phyloP scores from a whole-genome alignment of 2,113 vertebrate genomes.

The Procavia capensis region DNA sequence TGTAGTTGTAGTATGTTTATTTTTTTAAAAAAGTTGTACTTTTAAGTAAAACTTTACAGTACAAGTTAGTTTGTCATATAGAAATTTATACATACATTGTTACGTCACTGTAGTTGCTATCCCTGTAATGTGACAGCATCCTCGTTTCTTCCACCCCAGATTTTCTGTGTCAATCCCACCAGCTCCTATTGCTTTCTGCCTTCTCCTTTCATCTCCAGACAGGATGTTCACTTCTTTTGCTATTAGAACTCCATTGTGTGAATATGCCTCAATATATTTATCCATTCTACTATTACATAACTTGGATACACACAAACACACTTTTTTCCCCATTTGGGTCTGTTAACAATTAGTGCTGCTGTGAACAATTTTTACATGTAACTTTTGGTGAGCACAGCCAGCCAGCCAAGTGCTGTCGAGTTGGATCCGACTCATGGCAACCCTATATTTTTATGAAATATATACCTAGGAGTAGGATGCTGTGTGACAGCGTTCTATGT shows the following conservation, averaged over 20 bases:
- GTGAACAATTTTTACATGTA: not conserved
- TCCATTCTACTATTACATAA: not conserved
- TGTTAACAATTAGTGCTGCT: not conserved
- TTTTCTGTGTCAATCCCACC: too few relatives aligned
- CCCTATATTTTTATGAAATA: not conserved
- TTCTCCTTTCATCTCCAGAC: too few relatives aligned
- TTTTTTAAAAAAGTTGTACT: too few relatives aligned
- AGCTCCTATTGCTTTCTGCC: too few relatives aligned
- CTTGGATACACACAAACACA: not conserved
- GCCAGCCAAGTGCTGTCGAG: too few relatives aligned
- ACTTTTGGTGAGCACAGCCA: not conserved
- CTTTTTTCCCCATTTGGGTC: not conserved
- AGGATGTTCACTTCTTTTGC: not conserved
- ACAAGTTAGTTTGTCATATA: too few relatives aligned
- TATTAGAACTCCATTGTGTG: constrained; percentile 9
- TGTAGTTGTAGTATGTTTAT: not conserved
- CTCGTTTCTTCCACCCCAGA: too few relatives aligned
- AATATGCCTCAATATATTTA: not conserved
- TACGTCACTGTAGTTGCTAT: too few relatives aligned
- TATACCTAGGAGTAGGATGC: not conserved
- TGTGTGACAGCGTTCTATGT: not conserved
- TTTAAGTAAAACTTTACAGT: too few relatives aligned
- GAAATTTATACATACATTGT: too few relatives aligned
- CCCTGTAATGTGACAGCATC: too few relatives aligned
- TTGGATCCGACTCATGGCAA: too few relatives aligned